phyloP scores from a whole-genome alignment of 2,113 vertebrate species.

The Prionailurus bengalensis region DNA sequence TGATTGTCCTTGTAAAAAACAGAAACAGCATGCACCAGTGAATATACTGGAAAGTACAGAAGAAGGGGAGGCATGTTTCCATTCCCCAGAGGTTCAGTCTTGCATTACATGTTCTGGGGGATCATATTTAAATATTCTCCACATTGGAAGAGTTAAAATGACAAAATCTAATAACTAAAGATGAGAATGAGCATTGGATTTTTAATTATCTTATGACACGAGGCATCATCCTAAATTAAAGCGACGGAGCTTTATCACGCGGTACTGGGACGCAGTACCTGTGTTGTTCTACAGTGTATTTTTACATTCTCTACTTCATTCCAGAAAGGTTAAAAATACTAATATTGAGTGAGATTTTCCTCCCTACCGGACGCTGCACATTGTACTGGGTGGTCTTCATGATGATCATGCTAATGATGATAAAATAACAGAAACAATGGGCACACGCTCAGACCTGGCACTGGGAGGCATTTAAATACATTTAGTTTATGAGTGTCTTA shows the following conservation, averaged over 20 bases:
- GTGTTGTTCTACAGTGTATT: background rate
- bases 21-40: conserved; percentile 65
- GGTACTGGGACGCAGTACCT: background rate
- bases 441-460: background rate
- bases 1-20: conserved; percentile 77
- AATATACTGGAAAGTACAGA: conserved; percentile 24
- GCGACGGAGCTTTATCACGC: background rate
- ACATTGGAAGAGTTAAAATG: conserved; percentile 49
- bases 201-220: conserved; percentile 11
- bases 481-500: background rate
- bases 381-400: background rate
- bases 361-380: background rate
- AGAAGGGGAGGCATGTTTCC: background rate
- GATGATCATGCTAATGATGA: background rate
- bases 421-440: background rate
- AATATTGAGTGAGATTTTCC: background rate
- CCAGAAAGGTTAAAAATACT: background rate
- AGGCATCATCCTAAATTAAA: conserved; percentile 18
- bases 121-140: background rate
- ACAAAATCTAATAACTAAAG: conserved; percentile 2
- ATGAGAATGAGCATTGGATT: conserved; percentile 13
- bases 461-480: background rate
- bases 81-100: background rate
- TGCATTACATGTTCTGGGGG: conserved; percentile 5
- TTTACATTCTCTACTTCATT: background rate